Percentiles rank a stretch among this genome's conserved stretches.
Evolutionary conservation across 2,888 invertebrate species (phyloP).

Genomic region (Dastarcus helophoroides): DNA sequence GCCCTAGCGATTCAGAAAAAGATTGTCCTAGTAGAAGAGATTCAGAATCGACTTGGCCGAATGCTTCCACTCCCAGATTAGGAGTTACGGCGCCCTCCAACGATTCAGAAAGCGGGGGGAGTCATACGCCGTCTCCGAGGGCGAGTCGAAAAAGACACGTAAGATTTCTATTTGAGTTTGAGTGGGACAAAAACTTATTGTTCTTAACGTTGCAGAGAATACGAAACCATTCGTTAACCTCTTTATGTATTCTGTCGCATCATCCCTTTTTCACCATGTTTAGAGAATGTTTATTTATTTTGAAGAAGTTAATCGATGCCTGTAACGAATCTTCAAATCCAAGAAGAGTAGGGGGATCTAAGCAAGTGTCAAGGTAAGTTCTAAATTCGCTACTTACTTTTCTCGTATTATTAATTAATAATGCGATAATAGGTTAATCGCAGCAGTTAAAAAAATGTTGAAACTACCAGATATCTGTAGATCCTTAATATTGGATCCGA

Average conservation of each 20-base stretch:
- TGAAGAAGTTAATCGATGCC: slow-evolving; percentile 93
- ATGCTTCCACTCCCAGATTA: slow-evolving; percentile 44
- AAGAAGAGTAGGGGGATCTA: slow-evolving; percentile 78
- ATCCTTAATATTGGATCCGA: no score
- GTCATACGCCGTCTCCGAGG: slow-evolving; percentile 75
- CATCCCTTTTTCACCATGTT: slow-evolving; percentile 99
- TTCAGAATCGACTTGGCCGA: slow-evolving; percentile 40
- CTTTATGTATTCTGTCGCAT: slow-evolving; percentile 94
- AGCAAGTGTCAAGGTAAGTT: slow-evolving; percentile 66
- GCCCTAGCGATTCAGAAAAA: slow-evolving; percentile 81
- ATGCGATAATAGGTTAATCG: no score
- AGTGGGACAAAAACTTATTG: background rate
- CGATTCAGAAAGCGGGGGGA: slow-evolving; percentile 82
- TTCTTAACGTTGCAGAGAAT: slow-evolving; percentile 50
- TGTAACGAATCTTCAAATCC: slow-evolving; percentile 92
- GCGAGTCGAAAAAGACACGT: slow-evolving; percentile 71
- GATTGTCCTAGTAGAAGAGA: slow-evolving; percentile 67
- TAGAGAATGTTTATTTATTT: slow-evolving; percentile 91
- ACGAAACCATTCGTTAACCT: slow-evolving; percentile 89
- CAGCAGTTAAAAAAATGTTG: no score
- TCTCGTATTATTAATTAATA: slow-evolving; percentile 13
- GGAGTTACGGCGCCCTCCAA: slow-evolving; percentile 55
- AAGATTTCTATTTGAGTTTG: slow-evolving; percentile 9
- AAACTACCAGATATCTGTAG: no score
- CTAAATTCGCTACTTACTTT: slow-evolving; percentile 5